Conservation (phyloP, 2,113 vertebrate genomes). For the Camelus dromedarius region DNA sequence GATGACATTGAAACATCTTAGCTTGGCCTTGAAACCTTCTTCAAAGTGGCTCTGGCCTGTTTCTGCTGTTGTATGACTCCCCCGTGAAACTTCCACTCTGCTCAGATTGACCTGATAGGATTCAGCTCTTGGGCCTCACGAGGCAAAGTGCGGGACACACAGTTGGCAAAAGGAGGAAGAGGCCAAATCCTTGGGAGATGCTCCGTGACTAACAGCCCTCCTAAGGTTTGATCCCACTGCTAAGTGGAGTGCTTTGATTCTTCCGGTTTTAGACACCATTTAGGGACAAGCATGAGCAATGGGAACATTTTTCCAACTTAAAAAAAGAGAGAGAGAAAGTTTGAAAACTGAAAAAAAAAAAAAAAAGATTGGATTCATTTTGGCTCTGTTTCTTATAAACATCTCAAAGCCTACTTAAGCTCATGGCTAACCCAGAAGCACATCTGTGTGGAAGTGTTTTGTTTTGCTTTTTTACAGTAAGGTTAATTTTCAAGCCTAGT, state of each 20-base stretch:
- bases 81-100: neutral
- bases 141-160: neutral
- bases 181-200: neutral
- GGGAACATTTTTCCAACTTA: slow-evolving; percentile 48
- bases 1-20: neutral
- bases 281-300: neutral
- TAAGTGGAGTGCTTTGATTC: neutral
- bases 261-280: neutral
- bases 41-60: neutral
- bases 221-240: too few species aligned
- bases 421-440: slow-evolving; percentile 61
- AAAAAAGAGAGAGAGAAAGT: slow-evolving; percentile 72
- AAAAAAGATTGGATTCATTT: slow-evolving; percentile 55
- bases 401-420: slow-evolving; percentile 73
- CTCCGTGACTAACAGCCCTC: neutral
- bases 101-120: neutral
- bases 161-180: neutral
- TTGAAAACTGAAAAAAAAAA: slow-evolving; percentile 24
- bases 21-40: neutral
- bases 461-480: slow-evolving; percentile 67
- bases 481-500: slow-evolving; percentile 45
- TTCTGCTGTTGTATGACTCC: neutral
- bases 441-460: slow-evolving; percentile 62
- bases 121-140: neutral
- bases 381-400: slow-evolving; percentile 71